Evolutionary conservation across 2,888 invertebrate genomes (phyloP).

Genomic region (Clistopyga incitator): DNA sequence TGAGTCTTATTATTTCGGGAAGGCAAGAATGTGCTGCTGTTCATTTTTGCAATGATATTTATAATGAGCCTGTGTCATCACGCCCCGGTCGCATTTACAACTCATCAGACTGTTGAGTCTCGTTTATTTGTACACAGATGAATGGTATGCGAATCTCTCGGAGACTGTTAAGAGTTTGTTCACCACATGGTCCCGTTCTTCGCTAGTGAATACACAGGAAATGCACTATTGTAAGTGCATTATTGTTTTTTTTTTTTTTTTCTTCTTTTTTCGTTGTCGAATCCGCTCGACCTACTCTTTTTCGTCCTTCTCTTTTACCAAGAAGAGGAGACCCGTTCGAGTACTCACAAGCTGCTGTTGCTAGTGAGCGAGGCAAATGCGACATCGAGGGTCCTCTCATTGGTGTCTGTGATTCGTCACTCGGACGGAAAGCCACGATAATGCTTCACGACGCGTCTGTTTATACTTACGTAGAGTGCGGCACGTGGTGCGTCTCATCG

Average conservation of each 20-base stretch:
- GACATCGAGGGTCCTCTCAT: conserved; percentile 6
- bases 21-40: too few relatives aligned
- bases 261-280: background rate
- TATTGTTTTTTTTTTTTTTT: background rate
- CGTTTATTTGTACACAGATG: conserved; percentile 41
- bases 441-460: conserved; percentile 69
- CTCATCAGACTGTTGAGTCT: conserved; percentile 43
- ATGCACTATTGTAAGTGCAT: conserved; percentile 46
- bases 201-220: conserved; percentile 53
- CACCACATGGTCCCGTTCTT: conserved; percentile 6
- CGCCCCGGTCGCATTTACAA: background rate
- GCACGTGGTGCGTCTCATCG: conserved; percentile 68
- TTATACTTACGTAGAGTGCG: conserved; percentile 62
- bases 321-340: conserved; percentile 46
- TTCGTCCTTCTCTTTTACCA: conserved; percentile 14
- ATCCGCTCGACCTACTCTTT: conserved; percentile 9
- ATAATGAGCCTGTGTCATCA: background rate
- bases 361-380: background rate
- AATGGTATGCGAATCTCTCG: conserved; percentile 42
- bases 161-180: conserved; percentile 34
- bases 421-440: conserved; percentile 65
- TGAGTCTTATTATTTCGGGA: too few relatives aligned
- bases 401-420: conserved; percentile 70
- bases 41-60: too few relatives aligned
- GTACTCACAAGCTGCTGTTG: conserved; percentile 39